A percentile compares a stretch with the other conserved stretches of the same genome.
These are phyloP conservation scores for Elgaria multicarinata DNA, from an alignment of 2,113 vertebrate species.

Conservation along the genomic window DNA sequence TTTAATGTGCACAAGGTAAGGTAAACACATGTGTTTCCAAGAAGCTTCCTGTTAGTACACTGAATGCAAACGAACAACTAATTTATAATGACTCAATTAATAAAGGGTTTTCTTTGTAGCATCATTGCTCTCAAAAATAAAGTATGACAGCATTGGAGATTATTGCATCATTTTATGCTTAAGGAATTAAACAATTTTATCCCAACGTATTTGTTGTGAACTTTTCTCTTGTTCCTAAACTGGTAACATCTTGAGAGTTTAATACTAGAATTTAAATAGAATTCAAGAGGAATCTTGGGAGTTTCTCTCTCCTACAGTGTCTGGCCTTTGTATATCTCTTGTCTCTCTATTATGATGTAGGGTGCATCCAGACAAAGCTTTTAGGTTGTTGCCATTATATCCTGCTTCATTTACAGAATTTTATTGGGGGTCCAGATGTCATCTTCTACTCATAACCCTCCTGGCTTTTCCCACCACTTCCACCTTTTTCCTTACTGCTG, in stretches of 20 bases:
- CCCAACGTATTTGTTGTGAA: constrained; percentile 28
- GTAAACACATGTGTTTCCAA: background rate
- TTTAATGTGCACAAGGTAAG: background rate
- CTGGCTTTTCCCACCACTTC: no score
- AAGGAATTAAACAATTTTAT: constrained; percentile 36
- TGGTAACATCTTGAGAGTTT: background rate
- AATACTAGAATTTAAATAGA: background rate
- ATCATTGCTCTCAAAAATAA: constrained; percentile 25
- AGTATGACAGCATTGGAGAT: constrained; percentile 15
- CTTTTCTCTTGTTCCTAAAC: constrained; percentile 40
- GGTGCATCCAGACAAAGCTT: no score
- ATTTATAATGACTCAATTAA: background rate
- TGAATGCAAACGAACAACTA: background rate
- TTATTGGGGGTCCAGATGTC: no score
- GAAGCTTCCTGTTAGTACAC: background rate
- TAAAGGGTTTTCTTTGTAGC: background rate
- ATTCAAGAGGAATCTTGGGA: background rate
- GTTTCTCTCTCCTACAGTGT: background rate
- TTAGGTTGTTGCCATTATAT: no score
- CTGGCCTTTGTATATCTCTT: background rate
- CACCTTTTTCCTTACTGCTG: no score
- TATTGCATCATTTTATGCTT: background rate
- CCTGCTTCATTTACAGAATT: no score
- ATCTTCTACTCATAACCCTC: no score
- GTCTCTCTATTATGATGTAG: background rate